These are phyloP conservation scores for Mongoloraphidia duomilia DNA, from an alignment of 2,888 invertebrate species.

Conservation along the genomic window DNA sequence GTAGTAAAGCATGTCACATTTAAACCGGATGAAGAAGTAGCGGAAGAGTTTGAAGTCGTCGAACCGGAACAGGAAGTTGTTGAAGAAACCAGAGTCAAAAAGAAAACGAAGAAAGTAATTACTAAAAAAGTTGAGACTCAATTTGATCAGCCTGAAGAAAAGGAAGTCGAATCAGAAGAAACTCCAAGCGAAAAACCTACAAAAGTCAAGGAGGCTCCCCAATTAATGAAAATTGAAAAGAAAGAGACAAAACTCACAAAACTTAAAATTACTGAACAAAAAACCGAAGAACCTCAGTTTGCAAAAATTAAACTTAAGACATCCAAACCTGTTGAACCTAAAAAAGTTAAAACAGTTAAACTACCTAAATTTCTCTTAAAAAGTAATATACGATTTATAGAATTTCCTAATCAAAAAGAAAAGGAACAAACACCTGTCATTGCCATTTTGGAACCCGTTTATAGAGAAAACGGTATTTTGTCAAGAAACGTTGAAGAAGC, in stretches of 20 bases:
- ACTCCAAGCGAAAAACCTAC: constrained; percentile 13
- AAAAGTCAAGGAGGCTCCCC: constrained; percentile 19
- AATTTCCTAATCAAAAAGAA: constrained; percentile 39
- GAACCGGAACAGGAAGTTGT: constrained; percentile 24
- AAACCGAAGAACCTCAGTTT: constrained; percentile 37
- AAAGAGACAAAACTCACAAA: constrained; percentile 39
- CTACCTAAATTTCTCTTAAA: constrained; percentile 33
- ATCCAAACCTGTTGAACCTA: constrained; percentile 33
- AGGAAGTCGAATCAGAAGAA: constrained; percentile 15
- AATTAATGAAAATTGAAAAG: constrained; percentile 41
- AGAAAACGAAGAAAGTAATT: constrained; percentile 19
- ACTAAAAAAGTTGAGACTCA: constrained; percentile 27
- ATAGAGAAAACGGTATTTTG: constrained; percentile 48
- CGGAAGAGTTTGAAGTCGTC: constrained; percentile 17
- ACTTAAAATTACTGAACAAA: constrained; percentile 39
- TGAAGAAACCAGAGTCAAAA: constrained; percentile 14
- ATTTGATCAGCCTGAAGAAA: constrained; percentile 19
- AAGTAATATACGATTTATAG: constrained; percentile 34
- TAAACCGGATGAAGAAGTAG: constrained; percentile 5
- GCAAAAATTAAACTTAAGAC: constrained; percentile 51
- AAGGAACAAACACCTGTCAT: constrained; percentile 16
- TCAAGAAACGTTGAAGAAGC: constrained; percentile 61
- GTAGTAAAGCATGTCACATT: neutral
- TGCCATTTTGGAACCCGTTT: constrained; percentile 30
- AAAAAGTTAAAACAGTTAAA: constrained; percentile 23